Conservation (phyloP, 1,140 invertebrate genomes). For the Cylas formicarius region DNA sequence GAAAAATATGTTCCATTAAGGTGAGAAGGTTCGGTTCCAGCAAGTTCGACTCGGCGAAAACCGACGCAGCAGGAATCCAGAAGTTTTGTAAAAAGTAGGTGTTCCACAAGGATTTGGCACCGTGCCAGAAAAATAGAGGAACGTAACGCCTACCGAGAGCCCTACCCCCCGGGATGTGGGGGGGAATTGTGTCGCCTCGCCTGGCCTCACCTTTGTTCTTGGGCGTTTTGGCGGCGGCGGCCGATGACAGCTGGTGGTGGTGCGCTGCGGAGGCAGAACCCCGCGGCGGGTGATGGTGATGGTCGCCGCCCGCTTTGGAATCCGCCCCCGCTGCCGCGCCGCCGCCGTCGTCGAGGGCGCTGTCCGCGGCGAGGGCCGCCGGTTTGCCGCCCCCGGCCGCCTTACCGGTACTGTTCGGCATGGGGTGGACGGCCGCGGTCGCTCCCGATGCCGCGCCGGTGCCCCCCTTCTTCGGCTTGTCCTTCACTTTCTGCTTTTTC, state of each 20-base stretch:
- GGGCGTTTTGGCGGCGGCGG: constrained; percentile 40
- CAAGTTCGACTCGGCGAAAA: no score
- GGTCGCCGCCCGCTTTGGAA: constrained; percentile 46
- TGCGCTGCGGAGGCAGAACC: constrained; percentile 40
- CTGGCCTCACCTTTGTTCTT: constrained; percentile 49
- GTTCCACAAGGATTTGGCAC: no score
- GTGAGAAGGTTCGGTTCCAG: no score
- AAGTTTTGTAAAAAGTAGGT: no score
- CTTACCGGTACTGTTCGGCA: constrained; percentile 44
- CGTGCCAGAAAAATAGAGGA: background rate
- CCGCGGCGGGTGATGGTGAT: constrained; percentile 42
- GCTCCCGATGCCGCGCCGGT: constrained; percentile 19
- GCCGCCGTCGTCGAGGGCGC: constrained; percentile 49
- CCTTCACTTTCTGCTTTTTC: constrained; percentile 69
- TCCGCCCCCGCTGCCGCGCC: constrained; percentile 48
- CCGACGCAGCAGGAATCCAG: no score
- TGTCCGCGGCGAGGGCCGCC: constrained; percentile 46
- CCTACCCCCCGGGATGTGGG: background rate
- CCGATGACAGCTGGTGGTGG: no score
- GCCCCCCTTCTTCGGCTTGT: constrained; percentile 52
- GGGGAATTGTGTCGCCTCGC: constrained; percentile 3
- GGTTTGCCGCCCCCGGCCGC: constrained; percentile 48
- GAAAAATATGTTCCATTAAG: no score
- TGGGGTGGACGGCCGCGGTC: constrained; percentile 1
- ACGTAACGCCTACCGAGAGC: constrained; percentile 5